Evolutionary conservation across 2,888 invertebrate genomes (phyloP).

Genomic region (Galerucella nymphaeae): DNA sequence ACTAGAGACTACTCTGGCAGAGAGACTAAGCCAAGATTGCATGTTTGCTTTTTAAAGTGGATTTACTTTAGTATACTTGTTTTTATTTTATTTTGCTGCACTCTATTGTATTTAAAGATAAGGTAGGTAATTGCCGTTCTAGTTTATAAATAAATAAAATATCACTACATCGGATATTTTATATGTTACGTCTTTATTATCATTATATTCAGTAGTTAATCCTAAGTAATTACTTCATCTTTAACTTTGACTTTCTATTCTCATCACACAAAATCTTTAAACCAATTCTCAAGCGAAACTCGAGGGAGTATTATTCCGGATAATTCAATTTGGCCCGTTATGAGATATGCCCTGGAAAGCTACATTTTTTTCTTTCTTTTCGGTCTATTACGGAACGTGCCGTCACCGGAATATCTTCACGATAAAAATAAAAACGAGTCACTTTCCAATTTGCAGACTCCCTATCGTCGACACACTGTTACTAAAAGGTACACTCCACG

Average conservation of each 20-base stretch:
- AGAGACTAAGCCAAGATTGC: conserved; percentile 12
- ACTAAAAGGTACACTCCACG: conserved; percentile 28
- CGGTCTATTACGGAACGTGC: conserved; percentile 49
- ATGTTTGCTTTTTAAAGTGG: conserved; percentile 22
- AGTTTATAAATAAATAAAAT: conserved; percentile 6
- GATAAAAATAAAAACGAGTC: conserved; percentile 39
- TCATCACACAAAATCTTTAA: conserved; percentile 24
- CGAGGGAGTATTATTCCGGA: conserved; percentile 34
- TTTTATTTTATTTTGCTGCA: background rate
- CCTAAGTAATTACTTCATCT: background rate
- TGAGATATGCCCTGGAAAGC: conserved; percentile 32
- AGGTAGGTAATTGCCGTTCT: conserved; percentile 8
- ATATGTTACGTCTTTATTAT: no score
- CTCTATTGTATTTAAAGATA: background rate
- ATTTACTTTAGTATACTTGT: conserved; percentile 12
- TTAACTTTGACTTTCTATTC: conserved; percentile 21
- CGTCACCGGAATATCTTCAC: conserved; percentile 30
- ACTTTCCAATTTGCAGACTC: conserved; percentile 41
- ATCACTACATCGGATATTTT: background rate
- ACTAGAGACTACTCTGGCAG: background rate
- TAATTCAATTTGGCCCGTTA: conserved; percentile 34
- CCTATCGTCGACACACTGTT: conserved; percentile 17
- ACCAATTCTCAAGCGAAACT: conserved; percentile 27
- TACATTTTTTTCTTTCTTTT: conserved; percentile 32
- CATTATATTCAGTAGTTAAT: no score